Evolutionary conservation across 2,888 invertebrate genomes (phyloP).

Genomic region (Cryptus armator): DNA sequence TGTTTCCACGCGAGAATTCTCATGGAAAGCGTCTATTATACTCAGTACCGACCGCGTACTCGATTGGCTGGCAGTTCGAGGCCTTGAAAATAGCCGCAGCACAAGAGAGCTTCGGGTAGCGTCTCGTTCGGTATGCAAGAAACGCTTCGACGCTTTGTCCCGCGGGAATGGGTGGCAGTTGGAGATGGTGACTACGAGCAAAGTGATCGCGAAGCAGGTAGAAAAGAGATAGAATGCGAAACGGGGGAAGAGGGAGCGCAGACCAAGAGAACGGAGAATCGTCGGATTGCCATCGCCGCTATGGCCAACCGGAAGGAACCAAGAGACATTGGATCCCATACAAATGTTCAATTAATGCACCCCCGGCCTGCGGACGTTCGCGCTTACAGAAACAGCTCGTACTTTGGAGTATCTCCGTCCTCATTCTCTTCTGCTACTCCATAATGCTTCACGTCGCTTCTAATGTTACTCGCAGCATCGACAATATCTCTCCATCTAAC

Average conservation of each 20-base stretch:
- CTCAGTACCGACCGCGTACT: constrained; percentile 1
- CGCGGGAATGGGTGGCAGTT: constrained; percentile 54
- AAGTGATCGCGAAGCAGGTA: constrained; percentile 12
- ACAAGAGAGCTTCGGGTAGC: constrained; percentile 3
- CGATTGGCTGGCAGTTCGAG: constrained; percentile 9
- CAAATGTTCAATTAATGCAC: constrained; percentile 80
- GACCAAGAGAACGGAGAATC: constrained; percentile 30
- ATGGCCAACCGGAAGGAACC: constrained; percentile 79
- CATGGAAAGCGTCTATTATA: background rate
- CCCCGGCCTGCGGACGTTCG: constrained; percentile 47
- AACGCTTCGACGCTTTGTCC: constrained; percentile 70
- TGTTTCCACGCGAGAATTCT: background rate
- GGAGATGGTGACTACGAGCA: constrained; percentile 57
- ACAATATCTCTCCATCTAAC: background rate
- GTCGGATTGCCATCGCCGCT: constrained; percentile 61
- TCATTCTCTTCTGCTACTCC: constrained; percentile 34
- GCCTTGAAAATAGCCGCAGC: constrained; percentile 59
- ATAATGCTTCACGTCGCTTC: background rate
- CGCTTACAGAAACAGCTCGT: constrained; percentile 40
- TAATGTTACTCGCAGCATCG: background rate
- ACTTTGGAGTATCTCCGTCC: constrained; percentile 21
- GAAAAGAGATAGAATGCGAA: constrained; percentile 35
- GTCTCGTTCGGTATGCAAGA: constrained; percentile 71
- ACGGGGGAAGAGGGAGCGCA: background rate
- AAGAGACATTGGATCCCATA: constrained; percentile 79